These are phyloP conservation scores for Serripes groenlandicus DNA, from an alignment of 2,888 invertebrate species.

Conservation along the genomic window DNA sequence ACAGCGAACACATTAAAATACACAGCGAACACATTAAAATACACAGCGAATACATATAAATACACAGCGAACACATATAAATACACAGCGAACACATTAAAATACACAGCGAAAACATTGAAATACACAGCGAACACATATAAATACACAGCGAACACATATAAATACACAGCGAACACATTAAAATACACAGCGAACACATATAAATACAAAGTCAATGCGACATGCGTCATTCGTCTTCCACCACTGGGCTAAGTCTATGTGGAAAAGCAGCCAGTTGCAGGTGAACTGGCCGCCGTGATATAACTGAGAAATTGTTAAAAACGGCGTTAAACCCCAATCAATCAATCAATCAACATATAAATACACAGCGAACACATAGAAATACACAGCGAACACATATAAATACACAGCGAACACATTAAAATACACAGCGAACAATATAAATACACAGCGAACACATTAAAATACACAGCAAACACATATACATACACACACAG, in stretches of 20 bases:
- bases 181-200: too few relatives aligned
- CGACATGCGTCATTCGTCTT: background rate
- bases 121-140: too few relatives aligned
- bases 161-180: too few relatives aligned
- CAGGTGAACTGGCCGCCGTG: background rate
- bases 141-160: too few relatives aligned
- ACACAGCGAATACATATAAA: too few relatives aligned
- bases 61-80: too few relatives aligned
- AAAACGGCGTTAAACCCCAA: background rate
- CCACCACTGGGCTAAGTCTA: background rate
- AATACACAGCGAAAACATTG: too few relatives aligned
- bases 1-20: too few relatives aligned
- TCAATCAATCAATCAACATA: background rate
- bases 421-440: background rate
- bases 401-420: background rate
- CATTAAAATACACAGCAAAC: background rate
- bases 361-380: background rate
- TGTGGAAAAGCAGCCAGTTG: background rate
- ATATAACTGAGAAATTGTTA: background rate
- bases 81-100: too few relatives aligned
- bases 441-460: background rate
- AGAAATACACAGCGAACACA: background rate
- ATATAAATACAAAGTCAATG: too few relatives aligned
- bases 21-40: too few relatives aligned
- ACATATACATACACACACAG: too few relatives aligned